Evolutionary conservation across 23 tunicate genomes (phyloP).

Genomic region (Styela plicata): DNA sequence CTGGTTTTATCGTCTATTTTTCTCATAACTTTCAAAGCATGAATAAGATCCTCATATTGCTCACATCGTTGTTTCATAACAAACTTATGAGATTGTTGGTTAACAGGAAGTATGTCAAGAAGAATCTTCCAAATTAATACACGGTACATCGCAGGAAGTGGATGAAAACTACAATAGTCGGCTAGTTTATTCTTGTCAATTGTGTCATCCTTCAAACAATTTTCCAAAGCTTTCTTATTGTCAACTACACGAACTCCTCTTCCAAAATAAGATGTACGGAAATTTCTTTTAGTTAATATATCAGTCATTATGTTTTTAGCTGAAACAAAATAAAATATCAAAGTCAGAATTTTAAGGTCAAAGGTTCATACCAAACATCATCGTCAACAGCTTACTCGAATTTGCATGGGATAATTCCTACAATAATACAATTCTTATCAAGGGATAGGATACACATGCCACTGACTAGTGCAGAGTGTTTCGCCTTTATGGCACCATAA

Average conservation of each 20-base stretch:
- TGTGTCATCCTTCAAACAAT: constrained; percentile 59
- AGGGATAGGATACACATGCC: too few species aligned
- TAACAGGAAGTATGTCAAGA: constrained; percentile 59
- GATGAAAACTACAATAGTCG: constrained; percentile 48
- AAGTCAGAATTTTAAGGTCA: too few species aligned
- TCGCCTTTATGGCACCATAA: too few species aligned
- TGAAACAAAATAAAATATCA: too few species aligned
- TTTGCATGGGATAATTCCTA: too few species aligned
- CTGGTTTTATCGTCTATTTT: constrained; percentile 47
- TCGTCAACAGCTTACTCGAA: too few species aligned
- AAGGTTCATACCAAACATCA: too few species aligned
- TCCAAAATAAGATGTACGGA: constrained; percentile 59
- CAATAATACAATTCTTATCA: too few species aligned
- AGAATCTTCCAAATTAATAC: constrained; percentile 72
- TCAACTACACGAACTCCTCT: constrained; percentile 47
- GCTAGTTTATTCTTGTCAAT: constrained; percentile 49
- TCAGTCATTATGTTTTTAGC: neutral
- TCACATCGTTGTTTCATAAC: constrained; percentile 69
- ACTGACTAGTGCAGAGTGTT: too few species aligned
- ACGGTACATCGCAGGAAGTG: constrained; percentile 61
- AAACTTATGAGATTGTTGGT: constrained; percentile 83
- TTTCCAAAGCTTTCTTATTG: constrained; percentile 60
- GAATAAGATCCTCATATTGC: constrained; percentile 63
- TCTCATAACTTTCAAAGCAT: constrained; percentile 59
- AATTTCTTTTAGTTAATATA: constrained; percentile 36